Base-by-base conservation (phyloP, 2,888 invertebrate genomes). In the Leptopterna dolabrata region DNA sequence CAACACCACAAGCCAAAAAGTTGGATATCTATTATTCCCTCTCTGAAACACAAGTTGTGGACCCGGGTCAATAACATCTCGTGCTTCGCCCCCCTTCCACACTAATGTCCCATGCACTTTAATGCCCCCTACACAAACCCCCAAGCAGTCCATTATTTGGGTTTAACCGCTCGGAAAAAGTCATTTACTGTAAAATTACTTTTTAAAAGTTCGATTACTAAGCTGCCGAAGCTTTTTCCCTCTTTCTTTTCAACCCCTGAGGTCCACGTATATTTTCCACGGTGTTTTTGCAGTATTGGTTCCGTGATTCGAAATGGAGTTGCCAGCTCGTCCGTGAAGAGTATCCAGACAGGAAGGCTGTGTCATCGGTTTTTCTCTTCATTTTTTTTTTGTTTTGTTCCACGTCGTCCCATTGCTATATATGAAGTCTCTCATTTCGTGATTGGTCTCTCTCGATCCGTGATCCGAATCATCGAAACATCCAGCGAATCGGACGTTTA, bases 131-230 rank as follows among this genome's bases (percentile, higher is more conserved):
- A 45, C 78, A 78, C 78, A 24, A 13, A 13, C 4, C 36, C 76
- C 16, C n/a, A n/a, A 1, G 13, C 14, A 76, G 45, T 73, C 78
- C 24, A 78, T 78, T 78, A 41, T 78, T 78, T 45, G 85, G 47
- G 85, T 27, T 87, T 55, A 87, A 87, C 80, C 86, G 86, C 55
- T 70, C 80, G 86, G 70, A 87, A 87, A 87, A 87, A 80, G 55
- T 87, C 80, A 80, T 87, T 80, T 63, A 70, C 86, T 87, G 86
- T 87, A 78, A 87, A 87, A 87, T 78, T 87, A 87, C 86, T 87
- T 78, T 86, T 78, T 85, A 73, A 85, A 63, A 85, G 30, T 85
- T 81, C 78, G 78, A 78, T 78, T 78, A 41, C 36, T 76, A 76
- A 41, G 73, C 73, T 76, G 73, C 9, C 63, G 63, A 24, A 63